Percentiles rank a stretch among this genome's conserved stretches.
These are phyloP conservation scores for Aphidius ervi DNA, from an alignment of 1,140 invertebrate species.

Conservation along the genomic window DNA sequence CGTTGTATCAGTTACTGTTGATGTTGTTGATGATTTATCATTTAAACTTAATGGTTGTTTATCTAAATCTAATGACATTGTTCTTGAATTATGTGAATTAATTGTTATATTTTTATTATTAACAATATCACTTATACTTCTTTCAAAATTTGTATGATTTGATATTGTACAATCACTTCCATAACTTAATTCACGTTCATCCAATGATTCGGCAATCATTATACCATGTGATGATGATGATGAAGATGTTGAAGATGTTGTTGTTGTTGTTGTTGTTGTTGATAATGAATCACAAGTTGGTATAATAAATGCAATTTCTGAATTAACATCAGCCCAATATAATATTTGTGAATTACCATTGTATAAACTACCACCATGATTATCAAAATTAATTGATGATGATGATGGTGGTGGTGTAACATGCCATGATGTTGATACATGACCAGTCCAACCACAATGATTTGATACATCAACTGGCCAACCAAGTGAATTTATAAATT, in stretches of 20 bases:
- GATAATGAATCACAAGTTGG: conserved; percentile 57
- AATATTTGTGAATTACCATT: conserved; percentile 72
- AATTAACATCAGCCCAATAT: conserved; percentile 95
- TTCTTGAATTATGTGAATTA: conserved; percentile 54
- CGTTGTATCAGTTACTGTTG: conserved; percentile 31
- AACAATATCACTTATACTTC: too few species aligned
- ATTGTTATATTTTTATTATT: conserved; percentile 2
- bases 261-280: too few species aligned
- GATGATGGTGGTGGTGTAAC: conserved; percentile 31
- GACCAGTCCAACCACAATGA: conserved; percentile 89
- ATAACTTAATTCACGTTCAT: too few species aligned
- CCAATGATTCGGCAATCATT: too few species aligned
- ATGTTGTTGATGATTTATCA: conserved; percentile 24
- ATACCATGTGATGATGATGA: too few species aligned
- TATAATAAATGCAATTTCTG: conserved; percentile 92
- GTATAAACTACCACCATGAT: conserved; percentile 63
- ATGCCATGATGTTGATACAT: conserved; percentile 76
- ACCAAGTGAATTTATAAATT: conserved; percentile 78
- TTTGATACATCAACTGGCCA: conserved; percentile 77
- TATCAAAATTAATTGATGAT: conserved; percentile 37
- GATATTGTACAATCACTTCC: too few species aligned
- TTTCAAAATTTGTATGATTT: too few species aligned
- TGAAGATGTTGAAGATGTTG: conserved; percentile 25
- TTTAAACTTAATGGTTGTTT: conserved; percentile 55
- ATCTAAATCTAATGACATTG: conserved; percentile 68